Evolutionary conservation across 2,113 vertebrate species (phyloP), one percentile per base, ranked within the genome.

Genomic region (Pachypanchax playfairii): DNA sequence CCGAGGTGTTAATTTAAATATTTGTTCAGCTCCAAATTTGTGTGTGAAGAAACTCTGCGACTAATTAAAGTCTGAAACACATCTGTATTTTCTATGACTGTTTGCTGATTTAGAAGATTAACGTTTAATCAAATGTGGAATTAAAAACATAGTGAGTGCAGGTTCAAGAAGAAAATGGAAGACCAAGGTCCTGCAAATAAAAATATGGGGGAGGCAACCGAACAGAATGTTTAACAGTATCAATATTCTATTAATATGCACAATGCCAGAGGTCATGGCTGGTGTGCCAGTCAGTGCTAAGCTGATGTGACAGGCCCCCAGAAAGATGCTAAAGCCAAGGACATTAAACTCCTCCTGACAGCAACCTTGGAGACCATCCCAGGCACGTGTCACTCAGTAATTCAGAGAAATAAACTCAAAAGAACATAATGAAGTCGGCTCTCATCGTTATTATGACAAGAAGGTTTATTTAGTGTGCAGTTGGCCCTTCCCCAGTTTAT

Each of bases 221-320:
- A 90, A 87, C 85, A 83, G 81, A 83, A 82, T 84, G 86, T 93
- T 94, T 89, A 88, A 90, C 89, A 91, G 85, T 96, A 95, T 96
- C 93, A 93, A 94, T 96, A 95, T 95, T 93, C 93, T 94, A 93
- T 93, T 94, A 95, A 94, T 95, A 93, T 90, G 90, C 91, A 91
- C 90, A 87, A 89, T 92, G 92, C 91, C 92, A 94, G 93, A 89
- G 92, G 92, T 94, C 88, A 84, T 84, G 85, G 90, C 90, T 93
- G 89, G 88, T 89, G 83, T 66, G 78, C 89, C 86, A 88, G 90
- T 93, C 92, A 90, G 85, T 58, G 76, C 87, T 92, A 93, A 93
- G 91, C 75, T 8, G 84, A 93, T 92, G 90, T 93, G 91, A 94
- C 91, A 94, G 91, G 84, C 85, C 91, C 92, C 84, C 73, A 86